Conservation (phyloP, 2,797 vertebrate genomes). For the Ataeniobius toweri region DNA sequence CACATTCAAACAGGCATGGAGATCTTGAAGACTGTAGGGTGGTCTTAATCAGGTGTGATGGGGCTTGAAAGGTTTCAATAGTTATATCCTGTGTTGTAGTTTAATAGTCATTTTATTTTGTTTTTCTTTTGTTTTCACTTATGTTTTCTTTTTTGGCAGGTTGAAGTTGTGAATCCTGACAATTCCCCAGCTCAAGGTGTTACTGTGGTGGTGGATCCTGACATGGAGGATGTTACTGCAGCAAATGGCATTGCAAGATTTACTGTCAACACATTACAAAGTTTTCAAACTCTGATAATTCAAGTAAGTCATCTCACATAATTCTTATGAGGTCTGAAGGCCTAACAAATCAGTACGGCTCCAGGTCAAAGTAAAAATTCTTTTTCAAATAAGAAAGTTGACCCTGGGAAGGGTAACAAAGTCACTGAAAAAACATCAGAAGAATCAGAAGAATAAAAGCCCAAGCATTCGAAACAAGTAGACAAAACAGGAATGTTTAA, state of each 20-base stretch:
- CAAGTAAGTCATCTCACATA: background rate
- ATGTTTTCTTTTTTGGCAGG: constrained; percentile 4
- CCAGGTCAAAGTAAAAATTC: background rate
- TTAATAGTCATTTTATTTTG: background rate
- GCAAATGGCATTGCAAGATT: constrained; percentile 30
- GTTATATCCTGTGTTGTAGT: background rate
- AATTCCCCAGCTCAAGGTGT: constrained; percentile 3
- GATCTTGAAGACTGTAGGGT: too few species aligned
- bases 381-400: background rate
- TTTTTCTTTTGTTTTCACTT: background rate
- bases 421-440: background rate
- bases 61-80: background rate
- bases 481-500: background rate
- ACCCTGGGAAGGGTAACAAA: background rate
- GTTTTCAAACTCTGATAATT: background rate
- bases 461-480: background rate
- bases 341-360: background rate
- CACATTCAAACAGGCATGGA: too few species aligned
- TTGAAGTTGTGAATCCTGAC: constrained; percentile 39
- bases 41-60: background rate
- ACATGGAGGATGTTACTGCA: fast-evolving
- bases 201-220: background rate
- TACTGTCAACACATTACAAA: constrained; percentile 12
- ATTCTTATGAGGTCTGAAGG: background rate
- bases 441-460: background rate